phyloP scores from a whole-genome alignment of 2,888 invertebrate genomes.

The Ditula angustiorana region DNA sequence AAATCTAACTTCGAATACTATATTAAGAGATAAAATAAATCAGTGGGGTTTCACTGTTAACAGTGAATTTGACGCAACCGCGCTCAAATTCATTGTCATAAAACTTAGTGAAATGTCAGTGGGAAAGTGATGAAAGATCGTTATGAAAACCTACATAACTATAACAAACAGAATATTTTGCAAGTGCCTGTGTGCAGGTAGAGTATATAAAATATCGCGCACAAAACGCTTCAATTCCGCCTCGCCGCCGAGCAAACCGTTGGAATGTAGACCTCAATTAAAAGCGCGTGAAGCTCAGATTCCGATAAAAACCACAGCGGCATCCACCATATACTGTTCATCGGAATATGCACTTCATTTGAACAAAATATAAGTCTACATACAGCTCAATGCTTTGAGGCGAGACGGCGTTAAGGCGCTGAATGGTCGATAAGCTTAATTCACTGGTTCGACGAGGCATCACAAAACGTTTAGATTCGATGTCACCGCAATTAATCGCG shows the following conservation, averaged over 20 bases:
- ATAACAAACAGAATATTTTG: constrained; percentile 81
- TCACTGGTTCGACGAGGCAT: constrained; percentile 29
- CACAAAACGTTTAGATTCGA: constrained; percentile 24
- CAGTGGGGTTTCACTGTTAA: not conserved
- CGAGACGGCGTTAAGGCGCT: not conserved
- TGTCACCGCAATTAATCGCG: constrained; percentile 12
- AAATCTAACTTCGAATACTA: constrained; percentile 29
- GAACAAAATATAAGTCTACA: too few relatives aligned
- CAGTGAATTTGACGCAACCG: not conserved
- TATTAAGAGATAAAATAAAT: constrained; percentile 22
- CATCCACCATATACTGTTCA: too few relatives aligned
- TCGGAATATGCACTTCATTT: too few relatives aligned
- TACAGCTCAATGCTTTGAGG: not conserved
- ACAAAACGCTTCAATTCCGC: not conserved
- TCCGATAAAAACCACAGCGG: too few relatives aligned
- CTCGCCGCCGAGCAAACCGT: not conserved
- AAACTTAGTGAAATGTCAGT: not conserved
- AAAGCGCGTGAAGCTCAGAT: too few relatives aligned
- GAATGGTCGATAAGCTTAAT: not conserved
- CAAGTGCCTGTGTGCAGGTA: constrained; percentile 53
- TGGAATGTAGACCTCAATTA: too few relatives aligned
- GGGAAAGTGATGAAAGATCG: constrained; percentile 7
- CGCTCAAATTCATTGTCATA: not conserved
- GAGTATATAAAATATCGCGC: not conserved
- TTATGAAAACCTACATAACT: constrained; percentile 42